Evolutionary conservation across 2,797 vertebrate species (phyloP).

Genomic region (Microctenopoma stevenorrisi): DNA sequence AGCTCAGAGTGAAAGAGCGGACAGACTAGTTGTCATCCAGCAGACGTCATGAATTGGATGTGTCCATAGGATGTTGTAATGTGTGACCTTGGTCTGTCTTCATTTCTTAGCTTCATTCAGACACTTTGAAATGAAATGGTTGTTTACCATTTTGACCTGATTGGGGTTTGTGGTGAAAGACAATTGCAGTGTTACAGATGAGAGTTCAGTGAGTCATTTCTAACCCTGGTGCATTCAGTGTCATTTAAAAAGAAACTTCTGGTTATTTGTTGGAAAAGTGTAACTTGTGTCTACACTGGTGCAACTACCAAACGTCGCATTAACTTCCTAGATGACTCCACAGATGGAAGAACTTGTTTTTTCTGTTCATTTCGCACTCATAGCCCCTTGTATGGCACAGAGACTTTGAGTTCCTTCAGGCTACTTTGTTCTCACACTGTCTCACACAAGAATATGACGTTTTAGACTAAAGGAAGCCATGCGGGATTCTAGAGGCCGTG

Average conservation of each 20-base stretch:
- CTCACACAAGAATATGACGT: not conserved
- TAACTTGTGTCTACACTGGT: not conserved
- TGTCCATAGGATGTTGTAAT: conserved; percentile 2
- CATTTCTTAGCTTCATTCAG: not conserved
- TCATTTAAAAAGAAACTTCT: not conserved
- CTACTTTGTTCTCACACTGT: not conserved
- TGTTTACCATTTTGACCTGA: conserved; percentile 22
- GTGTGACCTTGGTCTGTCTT: not conserved
- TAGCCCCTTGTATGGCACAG: not conserved
- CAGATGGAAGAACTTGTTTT: not conserved
- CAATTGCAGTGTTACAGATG: not conserved
- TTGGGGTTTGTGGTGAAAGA: conserved; percentile 40
- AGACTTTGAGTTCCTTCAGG: not conserved
- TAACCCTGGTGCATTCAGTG: not conserved
- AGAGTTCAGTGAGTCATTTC: conserved; percentile 46
- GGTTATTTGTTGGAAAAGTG: not conserved
- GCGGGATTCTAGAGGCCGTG: conserved; percentile 3
- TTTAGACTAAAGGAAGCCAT: conserved; percentile 1
- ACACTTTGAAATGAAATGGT: not conserved
- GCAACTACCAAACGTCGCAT: not conserved
- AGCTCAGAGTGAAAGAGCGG: not conserved
- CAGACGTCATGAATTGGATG: not conserved
- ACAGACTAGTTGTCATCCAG: not conserved
- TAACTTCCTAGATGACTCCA: not conserved
- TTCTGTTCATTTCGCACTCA: not conserved